These are phyloP conservation scores for Hippoglossus hippoglossus DNA, from an alignment of 2,797 vertebrate species.

Conservation along the genomic window DNA sequence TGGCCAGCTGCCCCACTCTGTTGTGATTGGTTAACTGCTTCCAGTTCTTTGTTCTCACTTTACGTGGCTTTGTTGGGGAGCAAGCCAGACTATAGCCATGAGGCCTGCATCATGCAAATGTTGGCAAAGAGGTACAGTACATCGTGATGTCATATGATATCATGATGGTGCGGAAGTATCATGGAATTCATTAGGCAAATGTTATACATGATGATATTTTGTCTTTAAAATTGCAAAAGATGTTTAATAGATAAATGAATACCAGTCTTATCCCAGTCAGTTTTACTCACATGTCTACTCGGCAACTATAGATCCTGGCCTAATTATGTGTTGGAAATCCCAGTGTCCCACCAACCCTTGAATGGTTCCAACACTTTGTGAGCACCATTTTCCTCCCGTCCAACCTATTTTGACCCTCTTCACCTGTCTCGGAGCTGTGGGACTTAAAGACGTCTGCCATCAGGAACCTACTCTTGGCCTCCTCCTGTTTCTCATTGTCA, in stretches of 20 bases:
- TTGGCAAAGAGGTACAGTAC: no score
- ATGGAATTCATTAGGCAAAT: no score
- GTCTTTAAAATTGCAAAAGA: neutral
- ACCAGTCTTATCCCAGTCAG: neutral
- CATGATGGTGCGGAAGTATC: no score
- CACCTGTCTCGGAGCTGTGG: conserved; percentile 51
- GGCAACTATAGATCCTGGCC: neutral
- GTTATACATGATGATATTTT: no score
- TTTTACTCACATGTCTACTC: neutral
- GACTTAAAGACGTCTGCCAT: conserved; percentile 58
- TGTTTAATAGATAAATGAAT: neutral
- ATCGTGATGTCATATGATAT: no score
- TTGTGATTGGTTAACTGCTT: no score
- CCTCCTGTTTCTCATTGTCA: conserved; percentile 58
- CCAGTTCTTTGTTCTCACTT: no score
- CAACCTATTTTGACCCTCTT: conserved; percentile 33
- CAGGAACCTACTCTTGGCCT: conserved; percentile 54
- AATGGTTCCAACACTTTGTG: conserved; percentile 1
- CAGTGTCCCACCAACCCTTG: neutral
- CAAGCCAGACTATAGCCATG: no score
- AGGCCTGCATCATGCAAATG: no score
- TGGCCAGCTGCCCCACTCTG: no score
- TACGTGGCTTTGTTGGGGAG: no score
- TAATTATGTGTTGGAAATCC: neutral
- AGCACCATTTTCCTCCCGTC: conserved; percentile 16